Conservation (phyloP, 2,113 vertebrate species). For the Procavia capensis region DNA sequence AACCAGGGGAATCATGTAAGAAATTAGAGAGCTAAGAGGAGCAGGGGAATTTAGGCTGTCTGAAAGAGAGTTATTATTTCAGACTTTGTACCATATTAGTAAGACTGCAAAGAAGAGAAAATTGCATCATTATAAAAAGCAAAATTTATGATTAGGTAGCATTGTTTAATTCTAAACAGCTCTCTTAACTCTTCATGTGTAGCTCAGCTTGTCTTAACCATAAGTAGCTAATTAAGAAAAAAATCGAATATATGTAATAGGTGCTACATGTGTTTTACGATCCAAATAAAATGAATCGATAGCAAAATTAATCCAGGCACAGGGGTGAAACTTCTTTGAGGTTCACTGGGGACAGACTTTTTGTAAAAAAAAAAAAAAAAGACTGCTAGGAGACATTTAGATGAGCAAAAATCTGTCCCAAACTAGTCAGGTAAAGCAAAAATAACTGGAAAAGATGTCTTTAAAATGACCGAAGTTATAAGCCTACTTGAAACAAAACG, state of each 20-base stretch:
- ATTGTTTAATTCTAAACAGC: background rate
- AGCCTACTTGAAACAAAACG: background rate
- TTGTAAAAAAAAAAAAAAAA: background rate
- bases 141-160: conserved; percentile 32
- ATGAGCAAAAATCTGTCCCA: conserved; percentile 10
- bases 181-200: conserved; percentile 52
- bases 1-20: conserved; percentile 75
- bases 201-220: background rate
- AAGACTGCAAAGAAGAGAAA: conserved; percentile 14
- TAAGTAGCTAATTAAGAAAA: background rate
- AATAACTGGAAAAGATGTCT: background rate
- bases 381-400: background rate
- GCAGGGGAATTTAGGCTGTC: conserved; percentile 41
- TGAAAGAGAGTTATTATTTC: conserved; percentile 67
- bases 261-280: background rate
- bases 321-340: background rate
- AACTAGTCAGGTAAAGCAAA: background rate
- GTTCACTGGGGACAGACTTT: conserved; percentile 4
- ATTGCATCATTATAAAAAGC: conserved; percentile 56
- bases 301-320: conserved; percentile 25
- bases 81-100: conserved; percentile 33
- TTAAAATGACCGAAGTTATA: background rate
- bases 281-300: conserved; percentile 47
- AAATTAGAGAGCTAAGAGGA: conserved; percentile 80
- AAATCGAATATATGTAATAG: background rate